These are phyloP conservation scores for Centropus unirufus DNA, from an alignment of 2,113 vertebrate species.

Conservation along the genomic window DNA sequence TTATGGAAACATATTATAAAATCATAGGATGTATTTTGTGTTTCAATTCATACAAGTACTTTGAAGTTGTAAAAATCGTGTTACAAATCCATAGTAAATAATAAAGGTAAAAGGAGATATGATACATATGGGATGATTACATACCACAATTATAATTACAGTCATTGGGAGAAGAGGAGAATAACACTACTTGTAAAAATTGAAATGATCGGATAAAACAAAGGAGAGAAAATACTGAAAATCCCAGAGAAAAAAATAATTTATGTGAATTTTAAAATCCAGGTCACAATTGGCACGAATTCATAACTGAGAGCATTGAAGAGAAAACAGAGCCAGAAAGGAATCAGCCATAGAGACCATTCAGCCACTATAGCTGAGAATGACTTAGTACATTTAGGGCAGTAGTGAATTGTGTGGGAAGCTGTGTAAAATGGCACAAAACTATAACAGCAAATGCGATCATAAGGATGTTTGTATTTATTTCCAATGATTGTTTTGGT, in stretches of 20 bases:
- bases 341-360: not conserved
- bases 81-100: conserved; percentile 35
- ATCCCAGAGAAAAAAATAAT: not conserved
- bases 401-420: conserved; percentile 26
- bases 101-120: not conserved
- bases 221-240: not conserved
- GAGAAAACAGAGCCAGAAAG: conserved; percentile 15
- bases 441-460: not conserved
- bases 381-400: conserved; percentile 19
- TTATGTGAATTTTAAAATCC: not conserved
- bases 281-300: not conserved
- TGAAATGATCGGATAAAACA: not conserved
- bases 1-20: conserved; percentile 3
- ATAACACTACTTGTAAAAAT: not conserved
- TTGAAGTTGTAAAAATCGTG: conserved; percentile 27
- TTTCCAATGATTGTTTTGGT: not conserved
- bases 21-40: not conserved
- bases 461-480: not conserved
- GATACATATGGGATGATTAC: not conserved
- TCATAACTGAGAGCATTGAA: not conserved
- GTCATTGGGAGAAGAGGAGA: not conserved
- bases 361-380: conserved; percentile 26
- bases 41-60: conserved; percentile 15
- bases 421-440: conserved; percentile 37
- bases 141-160: not conserved